These are phyloP conservation scores for Indicator maculatus DNA, from an alignment of 2,113 vertebrate species.

Conservation along the genomic window DNA sequence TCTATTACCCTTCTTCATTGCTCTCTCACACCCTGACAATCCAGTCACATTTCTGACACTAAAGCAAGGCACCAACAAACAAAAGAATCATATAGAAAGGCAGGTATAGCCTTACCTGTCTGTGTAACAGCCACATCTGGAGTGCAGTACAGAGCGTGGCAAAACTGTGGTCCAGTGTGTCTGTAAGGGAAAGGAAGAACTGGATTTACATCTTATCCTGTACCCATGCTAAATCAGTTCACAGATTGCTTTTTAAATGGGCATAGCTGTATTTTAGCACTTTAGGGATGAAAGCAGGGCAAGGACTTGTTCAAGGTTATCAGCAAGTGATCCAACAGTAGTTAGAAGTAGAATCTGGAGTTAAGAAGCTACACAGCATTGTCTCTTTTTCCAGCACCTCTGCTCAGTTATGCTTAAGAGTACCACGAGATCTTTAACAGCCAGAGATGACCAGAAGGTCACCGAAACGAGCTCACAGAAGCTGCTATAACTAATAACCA, in stretches of 20 bases:
- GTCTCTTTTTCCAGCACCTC: background rate
- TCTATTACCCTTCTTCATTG: background rate
- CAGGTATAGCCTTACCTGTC: background rate
- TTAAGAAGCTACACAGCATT: background rate
- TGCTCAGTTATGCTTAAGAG: background rate
- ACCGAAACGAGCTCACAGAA: background rate
- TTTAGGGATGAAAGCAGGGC: background rate
- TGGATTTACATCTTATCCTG: background rate
- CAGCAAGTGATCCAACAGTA: background rate
- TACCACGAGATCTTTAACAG: background rate
- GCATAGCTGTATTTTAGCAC: background rate
- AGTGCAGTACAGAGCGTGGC: background rate
- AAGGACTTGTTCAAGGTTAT: background rate
- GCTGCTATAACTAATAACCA: conserved; percentile 28
- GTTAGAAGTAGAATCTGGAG: background rate
- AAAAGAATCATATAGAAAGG: background rate
- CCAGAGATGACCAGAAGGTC: background rate
- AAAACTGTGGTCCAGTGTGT: background rate
- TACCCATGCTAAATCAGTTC: background rate
- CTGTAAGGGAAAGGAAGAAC: conserved; percentile 7
- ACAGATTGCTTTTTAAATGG: background rate
- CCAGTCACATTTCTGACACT: background rate
- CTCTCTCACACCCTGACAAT: background rate
- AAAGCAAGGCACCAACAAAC: background rate
- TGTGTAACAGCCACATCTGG: background rate